Conservation (phyloP, 2,113 vertebrate species). For the Melanostigma gelatinosum region DNA sequence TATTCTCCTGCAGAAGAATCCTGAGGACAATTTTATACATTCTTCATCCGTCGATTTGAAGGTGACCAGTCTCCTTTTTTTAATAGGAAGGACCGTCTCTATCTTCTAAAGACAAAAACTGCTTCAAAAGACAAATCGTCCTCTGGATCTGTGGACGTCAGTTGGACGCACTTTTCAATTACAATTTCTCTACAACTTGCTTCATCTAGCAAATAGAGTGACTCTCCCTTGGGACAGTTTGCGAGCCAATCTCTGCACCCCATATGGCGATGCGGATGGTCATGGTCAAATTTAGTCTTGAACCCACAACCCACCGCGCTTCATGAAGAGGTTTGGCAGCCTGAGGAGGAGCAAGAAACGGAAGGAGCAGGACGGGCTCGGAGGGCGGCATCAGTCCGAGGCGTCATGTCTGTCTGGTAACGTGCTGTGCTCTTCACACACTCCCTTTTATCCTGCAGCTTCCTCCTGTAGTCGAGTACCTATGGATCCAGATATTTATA, state of each 20-base stretch:
- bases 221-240: constrained; percentile 17
- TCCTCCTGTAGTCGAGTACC: background rate
- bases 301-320: constrained; percentile 65
- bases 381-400: constrained; percentile 87
- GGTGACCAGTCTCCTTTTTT: background rate
- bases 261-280: constrained; percentile 58
- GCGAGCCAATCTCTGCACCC: background rate
- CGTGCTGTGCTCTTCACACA: constrained; percentile 10
- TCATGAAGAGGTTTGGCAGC: constrained; percentile 97
- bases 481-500: background rate
- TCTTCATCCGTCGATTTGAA: background rate
- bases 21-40: background rate
- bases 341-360: constrained; percentile 91
- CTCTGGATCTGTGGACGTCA: background rate
- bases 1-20: background rate
- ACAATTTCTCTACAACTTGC: background rate
- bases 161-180: constrained; percentile 1
- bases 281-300: constrained; percentile 66
- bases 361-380: constrained; percentile 80
- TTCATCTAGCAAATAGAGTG: constrained; percentile 21
- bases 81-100: background rate
- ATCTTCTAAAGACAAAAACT: background rate
- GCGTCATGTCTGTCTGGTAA: constrained; percentile 81
- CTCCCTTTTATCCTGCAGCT: background rate
- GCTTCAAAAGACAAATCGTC: background rate